phyloP scores from a whole-genome alignment of 1,140 invertebrate genomes.

The Macrosteles quadrilineatus region DNA sequence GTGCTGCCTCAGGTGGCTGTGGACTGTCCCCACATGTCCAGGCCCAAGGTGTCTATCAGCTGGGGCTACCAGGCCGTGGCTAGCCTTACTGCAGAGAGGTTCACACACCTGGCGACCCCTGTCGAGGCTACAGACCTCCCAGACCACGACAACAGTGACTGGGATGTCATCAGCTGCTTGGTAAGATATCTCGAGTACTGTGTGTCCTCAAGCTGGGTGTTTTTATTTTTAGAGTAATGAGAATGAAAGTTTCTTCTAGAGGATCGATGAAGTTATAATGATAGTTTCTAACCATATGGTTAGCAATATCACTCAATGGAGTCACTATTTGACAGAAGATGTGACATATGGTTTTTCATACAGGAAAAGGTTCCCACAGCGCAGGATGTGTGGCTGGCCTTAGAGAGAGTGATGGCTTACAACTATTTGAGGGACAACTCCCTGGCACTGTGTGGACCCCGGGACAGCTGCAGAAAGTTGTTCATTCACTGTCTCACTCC shows the following conservation, averaged over 20 bases:
- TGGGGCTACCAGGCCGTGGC: constrained; percentile 2
- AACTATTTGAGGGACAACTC: constrained; percentile 42
- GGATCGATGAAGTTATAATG: no score
- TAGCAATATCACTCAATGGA: no score
- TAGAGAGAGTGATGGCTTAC: constrained; percentile 49
- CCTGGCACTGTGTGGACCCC: background rate
- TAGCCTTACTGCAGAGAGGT: constrained; percentile 2
- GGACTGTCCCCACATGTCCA: constrained; percentile 38
- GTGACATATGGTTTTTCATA: background rate
- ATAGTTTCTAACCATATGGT: no score
- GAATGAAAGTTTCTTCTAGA: no score
- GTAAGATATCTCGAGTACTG: no score
- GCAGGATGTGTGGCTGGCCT: constrained; percentile 52
- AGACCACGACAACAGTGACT: no score
- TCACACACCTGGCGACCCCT: background rate
- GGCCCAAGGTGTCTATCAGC: background rate
- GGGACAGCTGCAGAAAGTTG: constrained; percentile 29
- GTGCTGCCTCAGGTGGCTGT: constrained; percentile 50
- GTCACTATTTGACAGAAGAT: no score
- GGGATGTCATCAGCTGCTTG: no score
- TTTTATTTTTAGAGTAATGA: no score
- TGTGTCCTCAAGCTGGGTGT: no score
- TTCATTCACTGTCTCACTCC: constrained; percentile 47
- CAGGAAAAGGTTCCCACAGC: constrained; percentile 39
- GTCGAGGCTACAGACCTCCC: no score